Evolutionary conservation across 2,888 invertebrate species (phyloP), one percentile per base, ranked within the genome.

Genomic region (Steinernema scapterisci): DNA sequence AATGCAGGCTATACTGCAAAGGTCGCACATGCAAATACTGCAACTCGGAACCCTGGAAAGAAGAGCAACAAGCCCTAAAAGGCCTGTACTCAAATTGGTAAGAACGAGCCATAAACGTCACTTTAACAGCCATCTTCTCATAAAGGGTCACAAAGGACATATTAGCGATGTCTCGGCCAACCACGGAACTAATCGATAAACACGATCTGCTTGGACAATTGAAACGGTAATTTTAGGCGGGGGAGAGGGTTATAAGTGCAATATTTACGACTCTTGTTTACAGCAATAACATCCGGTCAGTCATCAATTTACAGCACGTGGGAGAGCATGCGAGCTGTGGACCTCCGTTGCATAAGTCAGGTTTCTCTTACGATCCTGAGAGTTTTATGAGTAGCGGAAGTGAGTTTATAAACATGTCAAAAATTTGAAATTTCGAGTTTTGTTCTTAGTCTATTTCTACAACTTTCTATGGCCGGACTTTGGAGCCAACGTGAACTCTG

Each of bases 301-400:
- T 95, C 82, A 92, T 95, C 85, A 95, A 95, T 89, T 90, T 95
- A 48, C 94, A 95, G 90, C 92, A 91, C 71, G 92, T 92, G 0
- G 93, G 93, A 16, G 95, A 95, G 87, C 94, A 95, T 88, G 91
- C 92, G n/a, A 92, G 92, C 86, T 95, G 95, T 88, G 94, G 94
- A 0, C 84, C 86, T 16, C 91, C 92, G 0, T 90, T 93, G 79
- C 75, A 81, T 6, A 91, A 92, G 31, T 92, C 92, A 7, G 94
- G 94, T 2, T 94, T 94, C 89, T 92, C 94, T 0, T 95, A 95
- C 87, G 92, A 93, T 85, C 94, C 94, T 0, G 91, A 92, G 79
- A 89, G 91, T 70, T 93, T 95, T 87, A 95, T 95, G 95, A 92
- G 92, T 81, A 92, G 93, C 84, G 91, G 92, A 83, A 92, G 94